These are phyloP conservation scores for Apotomis turbidana DNA, from an alignment of 2,888 invertebrate species.

Conservation along the genomic window DNA sequence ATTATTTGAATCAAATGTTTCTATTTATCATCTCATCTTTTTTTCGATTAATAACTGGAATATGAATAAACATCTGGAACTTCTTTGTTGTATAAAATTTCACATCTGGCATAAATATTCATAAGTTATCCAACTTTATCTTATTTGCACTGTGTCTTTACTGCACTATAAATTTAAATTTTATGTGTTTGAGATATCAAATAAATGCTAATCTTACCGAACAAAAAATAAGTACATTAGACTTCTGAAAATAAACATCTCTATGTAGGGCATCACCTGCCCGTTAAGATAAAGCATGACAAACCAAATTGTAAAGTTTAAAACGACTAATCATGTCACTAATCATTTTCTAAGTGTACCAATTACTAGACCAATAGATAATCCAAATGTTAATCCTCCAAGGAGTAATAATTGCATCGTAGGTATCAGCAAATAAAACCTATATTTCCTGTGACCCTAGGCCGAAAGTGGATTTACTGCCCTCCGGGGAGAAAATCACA, in stretches of 20 bases:
- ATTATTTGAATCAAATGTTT: too few relatives aligned
- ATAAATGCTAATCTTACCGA: background rate
- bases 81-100: constrained; percentile 6
- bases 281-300: background rate
- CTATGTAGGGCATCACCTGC: background rate
- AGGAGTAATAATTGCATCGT: background rate
- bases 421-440: too few relatives aligned
- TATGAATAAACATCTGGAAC: background rate
- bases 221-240: constrained; percentile 6
- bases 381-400: too few relatives aligned
- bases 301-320: background rate
- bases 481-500: too few relatives aligned
- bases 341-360: background rate
- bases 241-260: background rate
- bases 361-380: constrained; percentile 2
- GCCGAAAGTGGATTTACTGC: too few relatives aligned
- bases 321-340: background rate
- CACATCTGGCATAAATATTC: constrained; percentile 4
- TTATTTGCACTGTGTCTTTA: background rate
- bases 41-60: too few relatives aligned
- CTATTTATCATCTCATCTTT: too few relatives aligned
- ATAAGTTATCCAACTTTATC: background rate
- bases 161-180: background rate
- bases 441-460: too few relatives aligned
- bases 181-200: background rate